Conservation (phyloP, 2,888 invertebrate species). For the Agrilus biguttatus region DNA sequence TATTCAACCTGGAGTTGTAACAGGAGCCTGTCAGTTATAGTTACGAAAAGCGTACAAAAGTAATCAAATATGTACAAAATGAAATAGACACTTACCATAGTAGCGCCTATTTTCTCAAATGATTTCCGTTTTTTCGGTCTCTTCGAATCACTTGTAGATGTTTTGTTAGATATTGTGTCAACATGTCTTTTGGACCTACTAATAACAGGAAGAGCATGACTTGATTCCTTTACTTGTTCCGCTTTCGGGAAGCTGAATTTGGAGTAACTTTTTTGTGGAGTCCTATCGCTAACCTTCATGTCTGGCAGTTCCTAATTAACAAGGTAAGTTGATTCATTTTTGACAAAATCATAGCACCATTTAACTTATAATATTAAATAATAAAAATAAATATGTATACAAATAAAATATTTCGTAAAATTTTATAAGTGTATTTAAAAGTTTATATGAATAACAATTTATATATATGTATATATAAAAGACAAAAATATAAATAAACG, state of each 20-base stretch:
- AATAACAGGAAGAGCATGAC: neutral
- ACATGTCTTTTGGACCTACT: constrained; percentile 26
- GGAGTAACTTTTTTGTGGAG: constrained; percentile 15
- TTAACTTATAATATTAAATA: neutral
- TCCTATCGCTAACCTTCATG: constrained; percentile 10
- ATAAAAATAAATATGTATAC: neutral
- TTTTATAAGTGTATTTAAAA: too few relatives aligned
- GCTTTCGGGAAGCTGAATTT: constrained; percentile 6
- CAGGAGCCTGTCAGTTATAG: neutral
- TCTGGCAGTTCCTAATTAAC: constrained; percentile 30
- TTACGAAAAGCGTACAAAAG: constrained; percentile 1
- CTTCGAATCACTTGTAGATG: constrained; percentile 16
- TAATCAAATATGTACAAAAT: constrained; percentile 4
- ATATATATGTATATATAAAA: too few relatives aligned
- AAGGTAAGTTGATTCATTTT: too few relatives aligned
- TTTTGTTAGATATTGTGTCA: constrained; percentile 14
- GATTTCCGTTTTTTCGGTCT: constrained; percentile 42
- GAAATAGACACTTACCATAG: constrained; percentile 39
- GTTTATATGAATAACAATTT: neutral
- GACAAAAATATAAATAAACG: too few relatives aligned
- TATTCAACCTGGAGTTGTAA: too few relatives aligned
- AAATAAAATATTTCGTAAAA: too few relatives aligned
- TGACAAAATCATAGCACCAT: neutral
- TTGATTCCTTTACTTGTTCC: too few relatives aligned
- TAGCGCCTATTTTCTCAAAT: constrained; percentile 43